Evolutionary conservation across 2,797 vertebrate species (phyloP).

Genomic region (Pangasius sanitwongsei): DNA sequence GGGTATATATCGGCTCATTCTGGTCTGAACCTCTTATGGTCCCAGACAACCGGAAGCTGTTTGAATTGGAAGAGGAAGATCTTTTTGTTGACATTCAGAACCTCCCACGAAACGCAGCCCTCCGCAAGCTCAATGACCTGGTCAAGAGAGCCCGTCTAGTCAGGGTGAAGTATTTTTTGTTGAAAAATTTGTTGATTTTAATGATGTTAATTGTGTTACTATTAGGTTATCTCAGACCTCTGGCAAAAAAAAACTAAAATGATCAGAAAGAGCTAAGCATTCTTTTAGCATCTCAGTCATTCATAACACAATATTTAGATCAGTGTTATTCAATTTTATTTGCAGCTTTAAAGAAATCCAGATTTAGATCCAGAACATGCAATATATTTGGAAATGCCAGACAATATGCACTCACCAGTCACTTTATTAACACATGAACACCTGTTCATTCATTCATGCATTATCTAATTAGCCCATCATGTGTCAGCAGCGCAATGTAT

Average conservation of each 20-base stretch:
- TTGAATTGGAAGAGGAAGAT: slow-evolving; percentile 92
- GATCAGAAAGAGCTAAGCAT: neutral
- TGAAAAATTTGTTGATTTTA: neutral
- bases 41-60: slow-evolving; percentile 84
- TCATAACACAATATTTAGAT: neutral
- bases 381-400: neutral
- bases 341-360: neutral
- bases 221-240: neutral
- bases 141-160: slow-evolving; percentile 91
- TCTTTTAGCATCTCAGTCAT: neutral
- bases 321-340: neutral
- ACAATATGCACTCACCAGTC: neutral
- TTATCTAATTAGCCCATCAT: neutral
- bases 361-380: neutral
- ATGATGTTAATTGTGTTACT: neutral
- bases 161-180: slow-evolving; percentile 76
- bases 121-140: slow-evolving; percentile 92
- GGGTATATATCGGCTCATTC: slow-evolving; percentile 95
- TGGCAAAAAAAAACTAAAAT: neutral
- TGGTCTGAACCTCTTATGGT: slow-evolving; percentile 92
- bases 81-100: slow-evolving; percentile 91
- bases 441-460: neutral
- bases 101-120: slow-evolving; percentile 87
- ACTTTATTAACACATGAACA: neutral
- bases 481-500: neutral